These are phyloP conservation scores for Microplitis mediator DNA, from an alignment of 1,140 invertebrate species.

Conservation along the genomic window DNA sequence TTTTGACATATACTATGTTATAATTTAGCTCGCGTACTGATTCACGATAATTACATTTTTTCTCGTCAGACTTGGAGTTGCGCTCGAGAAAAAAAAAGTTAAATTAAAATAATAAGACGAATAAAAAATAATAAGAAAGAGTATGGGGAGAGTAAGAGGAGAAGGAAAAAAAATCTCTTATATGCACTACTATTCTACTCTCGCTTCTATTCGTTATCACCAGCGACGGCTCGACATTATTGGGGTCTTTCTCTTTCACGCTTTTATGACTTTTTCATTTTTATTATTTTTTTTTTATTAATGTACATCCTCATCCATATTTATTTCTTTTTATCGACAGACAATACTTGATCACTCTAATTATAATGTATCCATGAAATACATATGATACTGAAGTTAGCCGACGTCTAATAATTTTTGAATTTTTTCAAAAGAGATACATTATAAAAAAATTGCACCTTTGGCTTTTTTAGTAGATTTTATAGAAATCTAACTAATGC, in stretches of 20 bases:
- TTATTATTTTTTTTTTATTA: neutral
- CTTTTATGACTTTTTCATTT: neutral
- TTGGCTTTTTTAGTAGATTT: too few species aligned
- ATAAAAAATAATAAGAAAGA: neutral
- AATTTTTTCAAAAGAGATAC: too few species aligned
- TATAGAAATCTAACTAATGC: too few species aligned
- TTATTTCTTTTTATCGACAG: neutral
- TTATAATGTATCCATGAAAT: too few species aligned
- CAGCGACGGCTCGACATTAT: constrained; percentile 3
- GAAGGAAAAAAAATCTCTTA: neutral
- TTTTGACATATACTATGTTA: neutral
- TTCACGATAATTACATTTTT: constrained; percentile 12
- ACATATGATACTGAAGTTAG: too few species aligned
- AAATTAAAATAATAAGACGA: neutral
- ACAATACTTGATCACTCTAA: too few species aligned
- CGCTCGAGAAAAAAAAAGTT: too few species aligned
- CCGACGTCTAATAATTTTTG: too few species aligned
- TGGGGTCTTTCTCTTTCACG: neutral
- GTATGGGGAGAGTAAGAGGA: too few species aligned
- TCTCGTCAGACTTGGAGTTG: neutral
- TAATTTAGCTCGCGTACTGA: neutral
- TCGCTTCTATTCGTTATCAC: neutral
- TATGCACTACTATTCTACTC: neutral
- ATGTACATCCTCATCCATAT: neutral
- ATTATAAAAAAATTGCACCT: too few species aligned